These are phyloP conservation scores for Lepus timidus DNA, from an alignment of 2,113 vertebrate species.

Conservation along the genomic window DNA sequence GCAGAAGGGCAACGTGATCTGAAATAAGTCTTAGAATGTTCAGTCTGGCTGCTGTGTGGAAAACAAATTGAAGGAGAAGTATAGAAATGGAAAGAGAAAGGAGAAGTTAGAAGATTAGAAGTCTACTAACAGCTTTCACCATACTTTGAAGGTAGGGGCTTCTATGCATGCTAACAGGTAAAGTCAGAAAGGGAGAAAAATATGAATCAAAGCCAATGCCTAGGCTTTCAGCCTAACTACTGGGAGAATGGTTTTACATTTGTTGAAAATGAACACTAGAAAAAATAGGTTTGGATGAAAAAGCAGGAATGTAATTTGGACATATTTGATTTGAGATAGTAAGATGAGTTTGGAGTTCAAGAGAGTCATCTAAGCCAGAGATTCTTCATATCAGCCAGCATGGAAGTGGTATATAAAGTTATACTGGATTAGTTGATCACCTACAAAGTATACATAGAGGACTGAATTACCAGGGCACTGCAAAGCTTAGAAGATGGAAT, in stretches of 20 bases:
- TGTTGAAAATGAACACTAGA: not conserved
- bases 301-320: not conserved
- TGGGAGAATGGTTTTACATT: not conserved
- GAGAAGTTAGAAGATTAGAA: not conserved
- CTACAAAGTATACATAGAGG: not conserved
- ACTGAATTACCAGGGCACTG: not conserved
- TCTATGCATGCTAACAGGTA: not conserved
- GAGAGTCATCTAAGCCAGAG: not conserved
- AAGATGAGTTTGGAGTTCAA: not conserved
- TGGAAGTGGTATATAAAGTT: not conserved
- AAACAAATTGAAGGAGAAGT: not conserved
- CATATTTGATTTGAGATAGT: constrained; percentile 35
- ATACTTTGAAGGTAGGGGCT: not conserved
- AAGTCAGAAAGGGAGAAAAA: not conserved
- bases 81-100: not conserved
- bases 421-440: not conserved
- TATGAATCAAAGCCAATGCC: not conserved
- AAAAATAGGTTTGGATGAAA: not conserved
- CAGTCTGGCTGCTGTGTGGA: not conserved
- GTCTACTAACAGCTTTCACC: not conserved
- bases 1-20: not conserved
- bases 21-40: not conserved
- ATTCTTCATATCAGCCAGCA: not conserved
- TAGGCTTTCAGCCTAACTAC: not conserved
- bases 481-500: not conserved